Base-by-base conservation (phyloP, 2,888 invertebrate genomes). In the Pheosia gnoma region DNA sequence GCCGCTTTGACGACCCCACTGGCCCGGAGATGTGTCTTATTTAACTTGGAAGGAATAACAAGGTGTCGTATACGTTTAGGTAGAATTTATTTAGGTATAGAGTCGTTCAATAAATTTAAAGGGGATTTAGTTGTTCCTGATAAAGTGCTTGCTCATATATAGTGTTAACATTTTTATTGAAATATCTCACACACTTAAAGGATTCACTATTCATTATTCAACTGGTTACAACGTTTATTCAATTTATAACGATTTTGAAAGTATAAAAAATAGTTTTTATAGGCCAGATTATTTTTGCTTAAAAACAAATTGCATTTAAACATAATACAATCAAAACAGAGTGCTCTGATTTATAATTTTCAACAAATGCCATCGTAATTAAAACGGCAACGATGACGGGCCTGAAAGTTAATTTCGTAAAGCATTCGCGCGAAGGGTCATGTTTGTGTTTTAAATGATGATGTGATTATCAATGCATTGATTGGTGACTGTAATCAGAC, bases 361-460 rank as follows among this genome's bases (percentile, higher is more conserved):
- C 4, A 47, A 47, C 7, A 9, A 43, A 43, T 9, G 4, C 43
- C 36, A 70, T 68, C 57, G 59, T 65, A 75, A 75, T 73, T 25
- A 25, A 25, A 25, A 25, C 59, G 66, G 56, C 59, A 58, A 59
- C 39, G 60, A 57, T 74, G 67, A 67, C 61, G 76, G 63, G 61
- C 58, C 59, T 52, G 59, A 56, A 59, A 64, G 67, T 74, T 67
- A 72, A 72, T 72, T 61, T 67, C 25, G 61, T 49, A 65, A 64
- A 68, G 58, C 69, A 67, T 58, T 73, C 61, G 57, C 45, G 56
- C 54, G 56, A 59, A 45, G 25, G 60, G 41, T 63, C 60, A 61
- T 66, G 64, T 63, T 73, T 63, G 67, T 63, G 58, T 64, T 73
- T 60, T 61, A 60, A 69, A 69, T 57, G 49, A 61, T 63, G 36